Conservation (phyloP, 2,888 invertebrate species). For the Drosophila seclusa region DNA sequence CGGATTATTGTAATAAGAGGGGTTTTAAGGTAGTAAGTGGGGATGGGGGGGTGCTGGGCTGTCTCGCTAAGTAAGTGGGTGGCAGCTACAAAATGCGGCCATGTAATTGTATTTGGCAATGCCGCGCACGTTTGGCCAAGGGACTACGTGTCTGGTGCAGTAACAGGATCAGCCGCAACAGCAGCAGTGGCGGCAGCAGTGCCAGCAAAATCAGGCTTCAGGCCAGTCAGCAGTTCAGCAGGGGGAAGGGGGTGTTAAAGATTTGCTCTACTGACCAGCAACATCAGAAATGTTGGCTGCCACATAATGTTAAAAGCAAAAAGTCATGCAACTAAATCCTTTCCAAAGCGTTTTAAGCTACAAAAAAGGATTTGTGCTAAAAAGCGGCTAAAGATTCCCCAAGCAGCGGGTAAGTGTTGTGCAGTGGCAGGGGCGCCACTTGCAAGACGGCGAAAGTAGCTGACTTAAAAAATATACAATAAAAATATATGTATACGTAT, state of each 20-base stretch:
- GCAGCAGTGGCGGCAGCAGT: constrained; percentile 39
- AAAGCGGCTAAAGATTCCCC: constrained; percentile 61
- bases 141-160: constrained; percentile 67
- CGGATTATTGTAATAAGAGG: neutral
- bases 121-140: constrained; percentile 70
- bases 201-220: constrained; percentile 33
- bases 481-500: neutral
- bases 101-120: constrained; percentile 70
- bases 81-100: constrained; percentile 65
- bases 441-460: constrained; percentile 29
- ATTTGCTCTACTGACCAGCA: constrained; percentile 29
- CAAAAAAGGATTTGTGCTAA: constrained; percentile 74
- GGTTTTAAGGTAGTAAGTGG: neutral
- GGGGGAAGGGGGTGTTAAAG: neutral
- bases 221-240: constrained; percentile 38
- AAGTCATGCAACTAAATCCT: constrained; percentile 78
- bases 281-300: constrained; percentile 48
- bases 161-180: constrained; percentile 46
- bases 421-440: neutral
- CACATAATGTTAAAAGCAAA: constrained; percentile 68
- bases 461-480: constrained; percentile 14
- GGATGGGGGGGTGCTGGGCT: neutral
- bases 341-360: constrained; percentile 76
- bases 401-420: constrained; percentile 16
- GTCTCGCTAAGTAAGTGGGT: constrained; percentile 48